Percentiles rank a stretch among this genome's conserved stretches.
Evolutionary conservation across 2,113 vertebrate species (phyloP).

Genomic region (Morphnarchus princeps): DNA sequence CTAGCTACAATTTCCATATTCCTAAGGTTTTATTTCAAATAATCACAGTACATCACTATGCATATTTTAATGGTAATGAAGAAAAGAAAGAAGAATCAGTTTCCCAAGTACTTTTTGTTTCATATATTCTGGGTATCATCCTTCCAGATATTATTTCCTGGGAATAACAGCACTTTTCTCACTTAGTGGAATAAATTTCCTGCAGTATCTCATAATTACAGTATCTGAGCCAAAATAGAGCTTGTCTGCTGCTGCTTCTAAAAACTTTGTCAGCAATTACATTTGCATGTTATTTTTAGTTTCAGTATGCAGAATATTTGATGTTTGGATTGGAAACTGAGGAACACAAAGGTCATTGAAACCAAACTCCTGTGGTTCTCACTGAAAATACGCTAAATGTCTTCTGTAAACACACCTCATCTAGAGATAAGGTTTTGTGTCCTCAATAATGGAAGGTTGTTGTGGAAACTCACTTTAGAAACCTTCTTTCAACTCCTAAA

Average conservation of each 20-base stretch:
- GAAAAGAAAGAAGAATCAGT: neutral
- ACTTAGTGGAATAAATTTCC: constrained; percentile 8
- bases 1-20: neutral
- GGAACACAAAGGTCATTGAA: neutral
- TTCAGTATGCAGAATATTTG: neutral
- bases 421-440: neutral
- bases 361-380: neutral
- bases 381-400: constrained; percentile 8
- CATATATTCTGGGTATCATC: neutral
- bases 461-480: neutral
- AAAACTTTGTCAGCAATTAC: neutral
- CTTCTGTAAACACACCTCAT: constrained; percentile 11
- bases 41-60: neutral
- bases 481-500: neutral
- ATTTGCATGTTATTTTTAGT: neutral
- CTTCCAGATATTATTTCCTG: neutral
- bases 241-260: neutral
- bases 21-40: constrained; percentile 15
- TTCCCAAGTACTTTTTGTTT: constrained; percentile 14
- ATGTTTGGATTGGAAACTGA: neutral
- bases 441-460: neutral
- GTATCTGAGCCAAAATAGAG: neutral
- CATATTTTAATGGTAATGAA: neutral
- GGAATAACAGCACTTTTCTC: neutral
- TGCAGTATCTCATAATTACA: constrained; percentile 32